Evolutionary conservation across 1,140 invertebrate species (phyloP).

Genomic region (Heterodera carotae): DNA sequence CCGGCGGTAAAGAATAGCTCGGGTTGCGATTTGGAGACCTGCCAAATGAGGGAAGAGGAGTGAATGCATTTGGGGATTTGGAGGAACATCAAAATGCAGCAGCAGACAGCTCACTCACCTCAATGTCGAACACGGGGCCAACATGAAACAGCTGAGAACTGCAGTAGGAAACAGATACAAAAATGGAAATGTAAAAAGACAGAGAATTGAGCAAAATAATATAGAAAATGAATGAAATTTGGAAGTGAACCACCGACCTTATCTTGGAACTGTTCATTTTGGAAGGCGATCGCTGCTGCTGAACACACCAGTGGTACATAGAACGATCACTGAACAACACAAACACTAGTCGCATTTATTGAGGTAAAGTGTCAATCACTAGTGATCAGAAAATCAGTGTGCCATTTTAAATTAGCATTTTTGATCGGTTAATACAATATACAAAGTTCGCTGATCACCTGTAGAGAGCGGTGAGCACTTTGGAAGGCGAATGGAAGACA

Average conservation of each 20-base stretch:
- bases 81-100: too few species aligned
- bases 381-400: too few species aligned
- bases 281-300: background rate
- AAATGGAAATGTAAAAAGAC: too few species aligned
- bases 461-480: constrained; percentile 53
- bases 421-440: too few species aligned
- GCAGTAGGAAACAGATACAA: too few species aligned
- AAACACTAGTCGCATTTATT: background rate
- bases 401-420: too few species aligned
- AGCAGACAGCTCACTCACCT: too few species aligned
- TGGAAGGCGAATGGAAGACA: constrained; percentile 40
- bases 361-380: background rate
- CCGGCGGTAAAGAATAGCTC: constrained; percentile 49
- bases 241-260: constrained; percentile 6
- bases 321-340: constrained; percentile 45
- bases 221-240: background rate
- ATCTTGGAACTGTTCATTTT: constrained; percentile 5
- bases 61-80: too few species aligned
- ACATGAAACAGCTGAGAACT: constrained; percentile 57
- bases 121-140: constrained; percentile 53
- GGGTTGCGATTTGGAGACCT: constrained; percentile 15
- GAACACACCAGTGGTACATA: constrained; percentile 55
- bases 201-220: too few species aligned
- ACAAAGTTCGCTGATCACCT: background rate
- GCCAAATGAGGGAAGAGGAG: too few species aligned